Conservation (phyloP, 2,888 invertebrate species). For the Portevinia maculata region DNA sequence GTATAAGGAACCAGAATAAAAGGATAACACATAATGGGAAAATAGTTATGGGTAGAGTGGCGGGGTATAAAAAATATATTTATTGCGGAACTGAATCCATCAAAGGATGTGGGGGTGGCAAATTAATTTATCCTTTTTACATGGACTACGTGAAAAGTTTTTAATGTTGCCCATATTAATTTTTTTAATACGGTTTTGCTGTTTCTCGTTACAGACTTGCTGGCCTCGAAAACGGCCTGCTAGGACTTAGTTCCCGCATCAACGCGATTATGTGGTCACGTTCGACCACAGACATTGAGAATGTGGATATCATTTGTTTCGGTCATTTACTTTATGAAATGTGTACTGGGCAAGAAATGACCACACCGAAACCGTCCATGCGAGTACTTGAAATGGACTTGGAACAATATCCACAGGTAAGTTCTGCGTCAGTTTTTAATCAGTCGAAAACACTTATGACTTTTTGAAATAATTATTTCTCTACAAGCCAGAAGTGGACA, state of each 20-base stretch:
- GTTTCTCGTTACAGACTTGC: slow-evolving; percentile 86
- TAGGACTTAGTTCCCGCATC: slow-evolving; percentile 87
- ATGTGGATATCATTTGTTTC: slow-evolving; percentile 88
- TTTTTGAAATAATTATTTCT: not conserved
- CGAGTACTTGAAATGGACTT: slow-evolving; percentile 89
- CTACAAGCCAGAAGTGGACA: not conserved
- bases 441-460: not conserved
- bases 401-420: slow-evolving; percentile 88
- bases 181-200: not conserved
- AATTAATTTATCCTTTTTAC: slow-evolving; percentile 21
- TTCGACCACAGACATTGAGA: slow-evolving; percentile 83
- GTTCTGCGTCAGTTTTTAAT: not conserved
- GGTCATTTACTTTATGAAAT: slow-evolving; percentile 95
- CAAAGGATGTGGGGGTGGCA: slow-evolving; percentile 55
- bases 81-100: slow-evolving; percentile 23
- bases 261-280: slow-evolving; percentile 84
- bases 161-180: slow-evolving; percentile 29
- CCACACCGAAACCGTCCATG: slow-evolving; percentile 88
- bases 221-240: slow-evolving; percentile 92
- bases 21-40: slow-evolving; percentile 3
- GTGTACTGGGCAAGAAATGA: slow-evolving; percentile 93
- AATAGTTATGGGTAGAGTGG: slow-evolving; percentile 27
- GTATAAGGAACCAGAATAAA: slow-evolving; percentile 43
- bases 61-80: slow-evolving; percentile 3
- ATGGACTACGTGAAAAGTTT: slow-evolving; percentile 36